A percentile compares a stretch with the other conserved stretches of the same genome.
Conservation (phyloP, 2,113 vertebrate genomes). For the rabbit (Oryctolagus cuniculus) region mOryCun1.1 NC_091436.1:144522001-144522500, state of each 20-base stretch:
- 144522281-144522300: background rate
- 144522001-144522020: background rate
- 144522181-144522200: background rate
- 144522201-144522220: background rate
- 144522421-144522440: no score
- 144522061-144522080: background rate
- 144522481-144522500: no score
- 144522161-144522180: background rate
- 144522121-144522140: background rate
- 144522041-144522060: background rate
- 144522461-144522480: no score
- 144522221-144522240: background rate
- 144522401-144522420: no score
- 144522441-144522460: no score
- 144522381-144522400: background rate
- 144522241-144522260: background rate
- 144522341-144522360: background rate
- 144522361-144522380: background rate
- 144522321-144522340: background rate
- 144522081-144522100: background rate
- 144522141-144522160: background rate
- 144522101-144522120: background rate
- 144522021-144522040: background rate
- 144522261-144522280: background rate
- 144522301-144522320: background rate